Conservation (phyloP, 2,888 invertebrate genomes). For the Branchellion lobata region DNA sequence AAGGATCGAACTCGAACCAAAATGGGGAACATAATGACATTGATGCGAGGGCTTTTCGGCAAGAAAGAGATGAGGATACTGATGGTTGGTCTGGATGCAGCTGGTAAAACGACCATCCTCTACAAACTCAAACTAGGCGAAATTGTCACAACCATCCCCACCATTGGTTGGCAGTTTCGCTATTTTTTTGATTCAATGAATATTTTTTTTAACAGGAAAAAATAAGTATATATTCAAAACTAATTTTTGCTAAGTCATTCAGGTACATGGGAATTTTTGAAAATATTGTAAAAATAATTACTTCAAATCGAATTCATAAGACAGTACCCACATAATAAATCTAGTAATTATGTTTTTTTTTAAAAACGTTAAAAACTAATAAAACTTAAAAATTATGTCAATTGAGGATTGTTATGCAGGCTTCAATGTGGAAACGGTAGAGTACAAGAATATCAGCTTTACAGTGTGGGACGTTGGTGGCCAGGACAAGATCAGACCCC, state of each 20-base stretch:
- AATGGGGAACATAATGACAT: conserved; percentile 96
- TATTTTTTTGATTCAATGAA: not conserved
- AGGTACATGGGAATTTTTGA: no score
- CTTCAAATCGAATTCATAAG: no score
- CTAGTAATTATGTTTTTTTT: no score
- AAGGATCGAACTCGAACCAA: conserved; percentile 14
- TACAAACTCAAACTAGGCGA: conserved; percentile 99
- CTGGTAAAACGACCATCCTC: conserved; percentile 99
- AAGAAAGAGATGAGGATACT: conserved; percentile 99
- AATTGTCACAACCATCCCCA: conserved; percentile 99
- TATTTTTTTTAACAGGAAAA: no score
- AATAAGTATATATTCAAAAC: no score
- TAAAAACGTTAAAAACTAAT: no score
- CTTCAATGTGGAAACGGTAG: conserved; percentile 98
- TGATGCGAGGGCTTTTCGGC: conserved; percentile 99
- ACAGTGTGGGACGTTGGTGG: conserved; percentile 99
- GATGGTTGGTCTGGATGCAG: conserved; percentile 98
- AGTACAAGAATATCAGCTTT: conserved; percentile 98
- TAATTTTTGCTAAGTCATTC: no score
- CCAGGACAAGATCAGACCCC: conserved; percentile 92
- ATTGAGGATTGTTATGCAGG: no score
- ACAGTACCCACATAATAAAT: no score
- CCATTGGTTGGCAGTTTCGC: conserved; percentile 85
- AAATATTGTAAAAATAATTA: no score
- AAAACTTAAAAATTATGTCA: no score